These are phyloP conservation scores for Arctocebus calabarensis DNA, from an alignment of 2,797 vertebrate species.

Conservation along the genomic window DNA sequence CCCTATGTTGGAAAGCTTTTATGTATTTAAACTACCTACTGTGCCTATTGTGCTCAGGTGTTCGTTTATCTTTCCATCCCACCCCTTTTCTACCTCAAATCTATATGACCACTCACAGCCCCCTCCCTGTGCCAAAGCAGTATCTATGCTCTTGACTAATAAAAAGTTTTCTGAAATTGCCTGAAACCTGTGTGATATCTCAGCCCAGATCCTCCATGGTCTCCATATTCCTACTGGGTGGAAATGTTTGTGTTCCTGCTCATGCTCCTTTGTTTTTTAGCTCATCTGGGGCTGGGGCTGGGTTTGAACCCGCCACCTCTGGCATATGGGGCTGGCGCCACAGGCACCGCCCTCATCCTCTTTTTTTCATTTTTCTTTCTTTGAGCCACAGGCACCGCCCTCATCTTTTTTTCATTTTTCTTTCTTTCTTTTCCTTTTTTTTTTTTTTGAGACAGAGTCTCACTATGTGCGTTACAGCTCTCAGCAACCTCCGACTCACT, in stretches of 20 bases:
- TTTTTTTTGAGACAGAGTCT: too few relatives aligned
- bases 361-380: too few relatives aligned
- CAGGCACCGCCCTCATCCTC: neutral
- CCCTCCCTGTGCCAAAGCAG: conserved; percentile 82
- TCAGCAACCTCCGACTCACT: too few relatives aligned
- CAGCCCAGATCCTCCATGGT: neutral
- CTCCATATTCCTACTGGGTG: neutral
- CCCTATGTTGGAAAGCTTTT: conserved; percentile 74
- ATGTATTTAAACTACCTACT: conserved; percentile 91
- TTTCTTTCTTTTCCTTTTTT: too few relatives aligned
- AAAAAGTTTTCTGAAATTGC: conserved; percentile 83
- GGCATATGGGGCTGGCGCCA: too few relatives aligned
- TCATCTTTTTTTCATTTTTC: too few relatives aligned
- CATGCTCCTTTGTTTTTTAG: neutral
- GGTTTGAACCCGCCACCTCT: too few relatives aligned
- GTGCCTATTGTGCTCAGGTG: conserved; percentile 83
- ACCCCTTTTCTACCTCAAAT: conserved; percentile 89
- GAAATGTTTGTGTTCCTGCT: neutral
- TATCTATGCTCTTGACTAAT: conserved; percentile 87
- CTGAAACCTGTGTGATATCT: conserved; percentile 49
- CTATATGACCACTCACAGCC: conserved; percentile 86
- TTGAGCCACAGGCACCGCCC: too few relatives aligned
- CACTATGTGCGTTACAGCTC: too few relatives aligned
- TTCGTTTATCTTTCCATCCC: neutral
- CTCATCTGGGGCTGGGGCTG: too few relatives aligned